Base-by-base conservation (phyloP, 2,888 invertebrate species). In the Meliscaeva auricollis region DNA sequence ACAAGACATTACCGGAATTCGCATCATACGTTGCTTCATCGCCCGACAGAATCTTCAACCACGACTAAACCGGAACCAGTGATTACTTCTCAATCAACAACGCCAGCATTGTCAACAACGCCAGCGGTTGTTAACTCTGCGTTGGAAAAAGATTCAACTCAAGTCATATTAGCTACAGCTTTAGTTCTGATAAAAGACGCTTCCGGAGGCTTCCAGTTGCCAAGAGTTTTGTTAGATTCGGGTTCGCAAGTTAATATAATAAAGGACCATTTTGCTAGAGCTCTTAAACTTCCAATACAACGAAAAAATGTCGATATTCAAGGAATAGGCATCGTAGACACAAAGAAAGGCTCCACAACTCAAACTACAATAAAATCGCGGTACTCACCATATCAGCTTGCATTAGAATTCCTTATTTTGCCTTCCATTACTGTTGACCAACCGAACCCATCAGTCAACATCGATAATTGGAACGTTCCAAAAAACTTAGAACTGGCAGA, bases 381-480 rank as follows among this genome's bases (percentile, higher is more conserved):
- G 4, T 20, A 60, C 9, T 66, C 60, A 26, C 56, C 68, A 26
- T 87, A 81, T 54, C 78, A 87, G 38, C 17, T 79, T 0, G 20
- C 32, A 62, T 13, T 87, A 7, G 60, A 75, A 26, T 87, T 68
- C 22, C 50, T 50, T 9, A 48, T 66, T n/a, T 11, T n/a, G 11
- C 70, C 87, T 6, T 66, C 83, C 15, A 88, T 88, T 13, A 79
- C 87, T 38, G 68, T 50, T 0, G 87, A 88, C 20, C 87, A 88
- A 58, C 80, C 74, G 17, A 69, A 74, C 17, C 20, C 50, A n/a
- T 58, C 48, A 48, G 9, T 78, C 6, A 52, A 66, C 30, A 38
- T 70, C 1, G 15, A 46, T 15, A 26, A 46, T 60, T 81, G 77
- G 77, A 87, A 77, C 9, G 13, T 81, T 3, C 77, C 74, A n/a